Evolutionary conservation across 2,888 invertebrate genomes (phyloP), one percentile per base, ranked within the genome.

Genomic region (Macropis europaea): DNA sequence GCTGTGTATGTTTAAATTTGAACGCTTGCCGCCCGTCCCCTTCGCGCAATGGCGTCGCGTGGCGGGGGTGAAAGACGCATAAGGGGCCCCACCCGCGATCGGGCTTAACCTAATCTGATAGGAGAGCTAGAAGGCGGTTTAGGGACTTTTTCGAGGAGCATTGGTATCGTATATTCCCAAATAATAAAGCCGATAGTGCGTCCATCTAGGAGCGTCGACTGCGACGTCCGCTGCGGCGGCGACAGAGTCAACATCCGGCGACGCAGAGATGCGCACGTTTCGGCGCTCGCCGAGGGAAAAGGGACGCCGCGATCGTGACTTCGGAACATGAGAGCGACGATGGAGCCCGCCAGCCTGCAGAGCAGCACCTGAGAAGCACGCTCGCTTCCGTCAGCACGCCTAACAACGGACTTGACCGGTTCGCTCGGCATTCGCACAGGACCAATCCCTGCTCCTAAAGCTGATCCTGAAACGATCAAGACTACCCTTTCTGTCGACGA

Each of bases 201-300:
- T 34, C 70, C 61, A 68, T 68, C 70, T 68, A 54, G 42, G 36
- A 68, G 61, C 24, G 50, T 56, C 43, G 70, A 40, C 68, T 70
- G 60, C 70, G 70, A 64, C 53, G 77, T 67, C 67, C 67, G 71
- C 74, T 67, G 70, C 60, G 47, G 73, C 70, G 80, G 78, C 76
- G 71, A 48, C 40, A 80, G 81, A 81, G 79, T 81, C 76, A 81
- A 81, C 81, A 81, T 81, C 81, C 81, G 81, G 81, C 81, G 76
- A 78, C 76, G 81, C 78, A 78, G 81, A 81, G 78, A 81, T 81
- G 81, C 81, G 81, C 81, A 81, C 81, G 81, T 80, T 81, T 81
- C 76, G 79, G 76, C 75, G 81, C 67, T 78, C 74, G 76, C 67
- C 75, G 73, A 73, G 76, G 62, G 72, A 76, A 79, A 76, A 81